These are phyloP conservation scores for Pagrus major DNA, from an alignment of 2,113 vertebrate species.

Conservation along the genomic window DNA sequence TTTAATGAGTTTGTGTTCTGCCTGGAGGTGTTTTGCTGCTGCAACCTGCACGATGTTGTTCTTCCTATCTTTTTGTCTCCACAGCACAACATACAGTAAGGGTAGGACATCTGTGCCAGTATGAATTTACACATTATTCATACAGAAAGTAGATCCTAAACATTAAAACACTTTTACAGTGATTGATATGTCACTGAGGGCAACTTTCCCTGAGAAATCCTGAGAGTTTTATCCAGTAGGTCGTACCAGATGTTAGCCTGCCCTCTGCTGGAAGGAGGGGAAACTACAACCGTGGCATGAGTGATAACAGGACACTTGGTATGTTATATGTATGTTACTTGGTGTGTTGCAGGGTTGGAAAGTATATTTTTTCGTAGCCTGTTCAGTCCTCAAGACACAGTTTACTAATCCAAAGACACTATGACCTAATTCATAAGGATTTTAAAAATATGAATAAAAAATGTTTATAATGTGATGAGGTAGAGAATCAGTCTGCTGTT, in stretches of 20 bases:
- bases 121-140: not conserved
- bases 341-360: too few species aligned
- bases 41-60: not conserved
- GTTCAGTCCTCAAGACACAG: too few species aligned
- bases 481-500: too few species aligned
- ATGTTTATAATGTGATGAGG: too few species aligned
- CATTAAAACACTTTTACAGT: not conserved
- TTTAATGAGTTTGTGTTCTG: not conserved
- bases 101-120: too few species aligned
- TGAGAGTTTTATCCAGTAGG: not conserved
- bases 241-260: conserved; percentile 9
- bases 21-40: not conserved
- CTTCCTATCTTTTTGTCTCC: not conserved
- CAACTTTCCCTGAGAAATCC: not conserved
- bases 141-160: not conserved
- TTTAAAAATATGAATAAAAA: too few species aligned
- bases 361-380: too few species aligned
- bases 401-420: too few species aligned
- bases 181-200: not conserved
- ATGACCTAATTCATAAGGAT: too few species aligned
- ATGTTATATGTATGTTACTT: too few species aligned
- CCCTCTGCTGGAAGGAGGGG: conserved; percentile 24
- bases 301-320: too few species aligned
- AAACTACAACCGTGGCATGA: conserved; percentile 14
- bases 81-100: not conserved